phyloP scores from a whole-genome alignment of 2,797 vertebrate genomes.

The Lutra lutra region DNA sequence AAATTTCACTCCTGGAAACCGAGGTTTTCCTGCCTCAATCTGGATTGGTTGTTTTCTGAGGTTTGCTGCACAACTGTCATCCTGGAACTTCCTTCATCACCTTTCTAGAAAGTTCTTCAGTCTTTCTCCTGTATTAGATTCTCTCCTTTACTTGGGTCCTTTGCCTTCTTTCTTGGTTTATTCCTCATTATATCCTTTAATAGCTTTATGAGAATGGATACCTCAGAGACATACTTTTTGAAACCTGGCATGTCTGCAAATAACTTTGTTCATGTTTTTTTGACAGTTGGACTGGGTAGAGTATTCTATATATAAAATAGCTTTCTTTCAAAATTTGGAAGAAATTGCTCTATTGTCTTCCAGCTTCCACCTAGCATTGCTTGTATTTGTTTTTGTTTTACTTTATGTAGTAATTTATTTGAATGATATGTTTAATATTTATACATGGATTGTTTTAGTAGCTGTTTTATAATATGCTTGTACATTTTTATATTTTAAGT shows the following conservation, averaged over 20 bases:
- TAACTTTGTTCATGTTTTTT: slow-evolving; percentile 31
- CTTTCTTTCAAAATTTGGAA: slow-evolving; percentile 52
- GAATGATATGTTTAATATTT: slow-evolving; percentile 42
- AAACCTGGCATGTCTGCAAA: slow-evolving; percentile 21
- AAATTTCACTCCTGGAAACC: neutral
- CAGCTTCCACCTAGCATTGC: neutral
- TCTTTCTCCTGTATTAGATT: neutral
- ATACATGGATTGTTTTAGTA: slow-evolving; percentile 35
- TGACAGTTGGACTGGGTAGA: neutral
- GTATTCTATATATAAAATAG: slow-evolving; percentile 43
- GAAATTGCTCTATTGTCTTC: neutral
- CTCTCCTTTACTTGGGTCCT: neutral
- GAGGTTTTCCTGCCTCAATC: neutral
- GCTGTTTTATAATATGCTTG: slow-evolving; percentile 39
- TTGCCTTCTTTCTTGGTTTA: slow-evolving; percentile 2
- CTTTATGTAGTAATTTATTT: slow-evolving; percentile 42
- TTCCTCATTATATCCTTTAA: neutral
- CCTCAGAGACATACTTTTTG: neutral
- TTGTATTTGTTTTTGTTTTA: slow-evolving; percentile 58
- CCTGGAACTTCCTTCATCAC: neutral
- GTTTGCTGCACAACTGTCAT: neutral
- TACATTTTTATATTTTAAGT: slow-evolving; percentile 45
- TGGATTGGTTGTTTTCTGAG: neutral
- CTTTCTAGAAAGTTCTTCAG: slow-evolving; percentile 46
- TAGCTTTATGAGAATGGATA: slow-evolving; percentile 9